These are phyloP conservation scores for Avahi laniger DNA, from an alignment of 2,797 vertebrate genomes.

Conservation along the genomic window DNA sequence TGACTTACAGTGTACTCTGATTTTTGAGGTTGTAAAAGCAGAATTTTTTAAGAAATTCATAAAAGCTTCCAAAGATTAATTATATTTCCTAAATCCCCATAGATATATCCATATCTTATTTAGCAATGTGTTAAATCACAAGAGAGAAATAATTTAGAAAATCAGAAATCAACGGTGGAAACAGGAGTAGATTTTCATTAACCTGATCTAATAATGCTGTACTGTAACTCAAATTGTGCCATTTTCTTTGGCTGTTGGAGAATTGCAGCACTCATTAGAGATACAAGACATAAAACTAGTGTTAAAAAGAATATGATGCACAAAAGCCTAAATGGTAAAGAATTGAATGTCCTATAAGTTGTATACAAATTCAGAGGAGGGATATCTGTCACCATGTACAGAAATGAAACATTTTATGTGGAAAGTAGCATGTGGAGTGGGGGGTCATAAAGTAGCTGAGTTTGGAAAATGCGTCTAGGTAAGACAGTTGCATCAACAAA, in stretches of 20 bases:
- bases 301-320: neutral
- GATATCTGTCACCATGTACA: neutral
- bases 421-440: neutral
- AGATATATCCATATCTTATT: slow-evolving; percentile 54
- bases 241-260: slow-evolving; percentile 8
- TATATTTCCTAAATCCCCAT: slow-evolving; percentile 51
- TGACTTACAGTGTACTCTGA: neutral
- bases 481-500: neutral
- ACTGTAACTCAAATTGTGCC: neutral
- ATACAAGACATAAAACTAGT: neutral
- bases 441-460: neutral
- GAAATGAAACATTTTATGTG: neutral
- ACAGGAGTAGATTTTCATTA: neutral
- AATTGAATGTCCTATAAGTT: neutral
- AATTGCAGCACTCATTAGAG: neutral
- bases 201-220: neutral
- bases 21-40: slow-evolving; percentile 37
- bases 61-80: slow-evolving; percentile 64
- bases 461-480: neutral
- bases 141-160: slow-evolving; percentile 63
- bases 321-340: neutral
- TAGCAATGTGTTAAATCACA: slow-evolving; percentile 56
- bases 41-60: neutral
- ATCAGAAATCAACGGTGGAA: slow-evolving; percentile 41
- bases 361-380: neutral